Evolutionary conservation across 2,888 invertebrate genomes (phyloP).

Genomic region (Rotaria macrura): DNA sequence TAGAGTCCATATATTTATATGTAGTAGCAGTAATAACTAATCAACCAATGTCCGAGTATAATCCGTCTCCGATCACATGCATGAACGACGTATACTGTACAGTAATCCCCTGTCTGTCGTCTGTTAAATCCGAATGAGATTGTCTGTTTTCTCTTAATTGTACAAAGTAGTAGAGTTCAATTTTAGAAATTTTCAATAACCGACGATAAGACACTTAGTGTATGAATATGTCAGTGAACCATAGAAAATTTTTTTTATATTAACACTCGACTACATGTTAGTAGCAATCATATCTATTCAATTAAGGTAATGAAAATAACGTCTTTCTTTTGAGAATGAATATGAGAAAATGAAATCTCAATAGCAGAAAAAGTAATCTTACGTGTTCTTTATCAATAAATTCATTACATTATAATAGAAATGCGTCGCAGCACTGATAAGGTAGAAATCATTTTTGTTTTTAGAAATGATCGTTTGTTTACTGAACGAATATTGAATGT

Average conservation of each 20-base stretch:
- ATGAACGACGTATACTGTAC: not conserved
- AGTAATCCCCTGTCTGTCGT: not conserved
- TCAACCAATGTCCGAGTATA: not conserved
- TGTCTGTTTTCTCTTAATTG: not conserved
- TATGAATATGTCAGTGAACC: not conserved
- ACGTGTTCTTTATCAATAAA: not conserved
- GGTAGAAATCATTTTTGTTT: not conserved
- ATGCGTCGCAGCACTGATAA: not conserved
- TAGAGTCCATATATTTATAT: not conserved
- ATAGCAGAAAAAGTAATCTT: not conserved
- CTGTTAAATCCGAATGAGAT: not conserved
- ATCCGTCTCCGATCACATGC: not conserved
- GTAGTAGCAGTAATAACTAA: not conserved
- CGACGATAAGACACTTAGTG: not conserved
- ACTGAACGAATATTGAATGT: not conserved
- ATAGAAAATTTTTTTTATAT: not conserved
- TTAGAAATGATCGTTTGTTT: not conserved
- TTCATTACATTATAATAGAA: not conserved
- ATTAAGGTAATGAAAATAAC: not conserved
- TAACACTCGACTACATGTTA: not conserved
- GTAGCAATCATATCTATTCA: not conserved
- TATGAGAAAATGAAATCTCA: not conserved
- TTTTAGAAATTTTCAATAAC: not conserved
- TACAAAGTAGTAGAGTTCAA: not conserved
- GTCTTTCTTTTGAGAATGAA: not conserved